Evolutionary conservation across 2,113 vertebrate genomes (phyloP).

Genomic region (Proteles cristata): DNA sequence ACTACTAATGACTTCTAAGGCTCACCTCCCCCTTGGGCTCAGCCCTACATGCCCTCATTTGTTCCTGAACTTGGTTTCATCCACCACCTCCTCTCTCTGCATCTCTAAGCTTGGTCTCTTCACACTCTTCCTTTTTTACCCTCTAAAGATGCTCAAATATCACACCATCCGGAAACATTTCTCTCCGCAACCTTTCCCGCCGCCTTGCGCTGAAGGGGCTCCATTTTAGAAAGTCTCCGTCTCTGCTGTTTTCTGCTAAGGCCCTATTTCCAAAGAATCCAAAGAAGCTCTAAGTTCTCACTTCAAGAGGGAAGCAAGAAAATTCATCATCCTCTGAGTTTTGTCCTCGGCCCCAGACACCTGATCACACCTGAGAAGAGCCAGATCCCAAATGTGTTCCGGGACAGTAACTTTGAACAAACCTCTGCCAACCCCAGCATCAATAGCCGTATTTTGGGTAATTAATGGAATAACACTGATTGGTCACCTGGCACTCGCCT

Average conservation of each 20-base stretch:
- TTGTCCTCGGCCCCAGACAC: not conserved
- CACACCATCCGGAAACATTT: not conserved
- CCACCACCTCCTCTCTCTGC: not conserved
- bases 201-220: not conserved
- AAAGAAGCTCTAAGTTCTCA: not conserved
- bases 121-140: not conserved
- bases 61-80: not conserved
- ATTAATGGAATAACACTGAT: not conserved
- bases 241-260: not conserved
- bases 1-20: not conserved
- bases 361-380: not conserved
- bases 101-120: not conserved
- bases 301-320: not conserved
- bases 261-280: not conserved
- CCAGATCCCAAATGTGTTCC: not conserved
- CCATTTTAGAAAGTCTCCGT: not conserved
- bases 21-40: not conserved
- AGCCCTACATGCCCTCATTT: not conserved
- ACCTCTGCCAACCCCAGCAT: not conserved
- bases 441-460: not conserved
- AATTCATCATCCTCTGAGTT: not conserved
- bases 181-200: not conserved
- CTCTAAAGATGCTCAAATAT: not conserved
- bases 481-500: not conserved
- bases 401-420: not conserved